Conservation (phyloP, 2,113 vertebrate genomes). For the Galbula dea region DNA sequence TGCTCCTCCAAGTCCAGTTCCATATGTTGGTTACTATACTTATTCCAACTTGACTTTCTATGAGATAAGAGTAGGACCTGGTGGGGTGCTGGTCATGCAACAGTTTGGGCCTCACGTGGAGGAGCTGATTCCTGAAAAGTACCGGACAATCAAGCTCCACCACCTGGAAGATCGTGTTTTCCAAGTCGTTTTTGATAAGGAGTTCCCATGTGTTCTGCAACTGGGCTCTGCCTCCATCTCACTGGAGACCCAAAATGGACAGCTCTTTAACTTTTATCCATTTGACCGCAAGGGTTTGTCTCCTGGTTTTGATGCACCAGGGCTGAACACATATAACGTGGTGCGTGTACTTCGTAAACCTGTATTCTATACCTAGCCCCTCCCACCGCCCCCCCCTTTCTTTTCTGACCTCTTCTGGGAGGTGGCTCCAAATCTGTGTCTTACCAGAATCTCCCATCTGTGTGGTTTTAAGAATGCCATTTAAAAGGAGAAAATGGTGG, state of each 20-base stretch:
- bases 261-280: constrained; percentile 86
- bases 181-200: constrained; percentile 84
- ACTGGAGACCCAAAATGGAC: constrained; percentile 86
- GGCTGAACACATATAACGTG: constrained; percentile 88
- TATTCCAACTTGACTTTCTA: constrained; percentile 89
- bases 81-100: constrained; percentile 84
- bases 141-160: constrained; percentile 81
- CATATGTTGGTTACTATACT: constrained; percentile 87
- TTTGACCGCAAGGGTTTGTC: constrained; percentile 81
- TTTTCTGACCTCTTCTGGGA: neutral
- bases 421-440: neutral
- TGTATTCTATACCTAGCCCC: constrained; percentile 65
- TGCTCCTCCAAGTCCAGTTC: constrained; percentile 77
- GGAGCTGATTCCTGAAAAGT: constrained; percentile 78
- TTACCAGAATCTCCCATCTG: neutral
- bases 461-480: neutral
- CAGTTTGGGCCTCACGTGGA: constrained; percentile 90
- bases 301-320: constrained; percentile 87
- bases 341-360: constrained; percentile 78
- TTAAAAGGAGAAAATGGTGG: neutral
- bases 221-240: constrained; percentile 82
- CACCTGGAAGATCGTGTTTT: constrained; percentile 86
- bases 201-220: constrained; percentile 85
- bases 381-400: neutral
- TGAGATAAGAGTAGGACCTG: constrained; percentile 79